Evolutionary conservation across 2,797 vertebrate genomes (phyloP).

Genomic region (Scomberomorus guttatus): DNA sequence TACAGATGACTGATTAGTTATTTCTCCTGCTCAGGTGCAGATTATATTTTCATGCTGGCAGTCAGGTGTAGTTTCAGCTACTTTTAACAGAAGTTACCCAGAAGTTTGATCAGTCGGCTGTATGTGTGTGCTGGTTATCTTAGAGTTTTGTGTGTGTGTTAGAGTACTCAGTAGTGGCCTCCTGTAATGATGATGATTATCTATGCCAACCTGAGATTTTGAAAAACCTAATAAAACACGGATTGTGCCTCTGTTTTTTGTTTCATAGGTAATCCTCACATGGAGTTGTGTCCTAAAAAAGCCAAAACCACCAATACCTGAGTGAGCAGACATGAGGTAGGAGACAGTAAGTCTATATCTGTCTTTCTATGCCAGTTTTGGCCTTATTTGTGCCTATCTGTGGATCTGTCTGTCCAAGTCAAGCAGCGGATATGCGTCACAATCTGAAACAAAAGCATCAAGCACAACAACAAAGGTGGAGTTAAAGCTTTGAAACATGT

Average conservation of each 20-base stretch:
- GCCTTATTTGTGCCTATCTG: constrained; percentile 25
- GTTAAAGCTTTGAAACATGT: constrained; percentile 50
- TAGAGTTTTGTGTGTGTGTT: not conserved
- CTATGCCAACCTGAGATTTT: not conserved
- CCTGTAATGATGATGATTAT: not conserved
- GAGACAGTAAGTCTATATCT: constrained; percentile 11
- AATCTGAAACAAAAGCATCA: constrained; percentile 61
- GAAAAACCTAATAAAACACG: too few species aligned
- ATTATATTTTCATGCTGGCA: too few species aligned
- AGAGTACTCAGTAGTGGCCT: not conserved
- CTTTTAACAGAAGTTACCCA: not conserved
- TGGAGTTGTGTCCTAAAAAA: not conserved
- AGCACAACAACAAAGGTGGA: constrained; percentile 60
- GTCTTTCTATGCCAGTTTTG: constrained; percentile 24
- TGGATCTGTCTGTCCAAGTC: constrained; percentile 3
- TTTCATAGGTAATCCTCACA: not conserved
- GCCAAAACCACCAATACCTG: not conserved
- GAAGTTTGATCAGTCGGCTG: not conserved
- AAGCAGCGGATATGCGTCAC: constrained; percentile 69
- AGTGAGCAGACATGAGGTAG: not conserved
- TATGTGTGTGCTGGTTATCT: not conserved
- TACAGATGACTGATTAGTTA: not conserved
- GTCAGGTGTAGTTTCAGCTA: not conserved
- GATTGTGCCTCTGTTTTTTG: not conserved
- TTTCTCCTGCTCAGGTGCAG: too few species aligned